Base-by-base conservation (phyloP, 2,888 invertebrate species). In the Hyalella azteca region DNA sequence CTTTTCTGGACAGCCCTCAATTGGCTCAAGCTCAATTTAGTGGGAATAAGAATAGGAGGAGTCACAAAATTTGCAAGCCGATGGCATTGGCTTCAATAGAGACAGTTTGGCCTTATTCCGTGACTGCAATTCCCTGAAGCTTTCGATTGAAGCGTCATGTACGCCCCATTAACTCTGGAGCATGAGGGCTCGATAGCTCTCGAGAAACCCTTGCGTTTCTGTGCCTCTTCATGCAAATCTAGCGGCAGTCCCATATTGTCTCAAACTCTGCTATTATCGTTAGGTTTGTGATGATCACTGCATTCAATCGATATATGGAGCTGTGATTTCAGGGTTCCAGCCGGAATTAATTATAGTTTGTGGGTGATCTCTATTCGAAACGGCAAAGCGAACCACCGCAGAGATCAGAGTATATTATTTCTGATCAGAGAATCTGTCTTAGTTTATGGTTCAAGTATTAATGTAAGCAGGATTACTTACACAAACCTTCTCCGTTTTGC, bases 101-200 rank as follows among this genome's bases (percentile, higher is more conserved):
- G 66, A 66, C 66, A 36, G 66, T 66, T 66, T 32, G 29, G 66
- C 29, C 3, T 22, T 45, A 45, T 15, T 45, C 45, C 11, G 11
- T 45, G 45, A 66, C 66, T 66, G 32, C 66, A 66, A 66, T 66
- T 66, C 66, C 19, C 29, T 4, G 15, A 36, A 22, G 66, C 29
- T 66, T 66, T 66, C 29, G 66, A 36, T 36, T 36, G 36, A 29
- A 66, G 66, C 66, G 39, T 29, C 36, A 36, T 11, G 66, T 66
- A 9, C 66, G 66, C 66, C 36, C 66, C 66, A 66, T 66, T 66
- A 66, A 66, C 66, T 36, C 36, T 32, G 7, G 36, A 36, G 36
- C 66, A 66, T 66, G 66, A 15, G 66, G 66, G 66, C 66, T 36
- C 36, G 66, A 66, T 66, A 36, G 39, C 66, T 19, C 66, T 66